A percentile compares a stretch with the other conserved stretches of the same genome.
Evolutionary conservation across 2,113 vertebrate genomes (phyloP).

Genomic region (Alaudala cheleensis): DNA sequence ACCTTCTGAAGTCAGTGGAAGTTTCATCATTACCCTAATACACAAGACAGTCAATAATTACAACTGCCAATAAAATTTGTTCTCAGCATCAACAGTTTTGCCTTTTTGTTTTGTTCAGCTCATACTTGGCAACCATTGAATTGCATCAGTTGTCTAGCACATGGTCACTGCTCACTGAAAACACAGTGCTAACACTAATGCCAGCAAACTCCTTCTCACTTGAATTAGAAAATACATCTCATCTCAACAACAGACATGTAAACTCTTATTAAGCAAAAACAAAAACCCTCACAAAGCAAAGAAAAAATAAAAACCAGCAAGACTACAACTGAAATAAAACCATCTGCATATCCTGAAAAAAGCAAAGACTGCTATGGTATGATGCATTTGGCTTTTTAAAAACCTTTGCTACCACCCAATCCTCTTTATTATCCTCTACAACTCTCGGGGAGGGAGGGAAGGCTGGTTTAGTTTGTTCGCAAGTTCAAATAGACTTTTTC

Average conservation of each 20-base stretch:
- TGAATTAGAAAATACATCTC: background rate
- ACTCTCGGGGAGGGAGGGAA: background rate
- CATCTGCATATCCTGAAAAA: background rate
- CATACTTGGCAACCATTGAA: background rate
- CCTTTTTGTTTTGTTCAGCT: background rate
- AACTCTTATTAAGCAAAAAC: background rate
- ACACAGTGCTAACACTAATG: background rate
- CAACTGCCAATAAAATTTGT: background rate
- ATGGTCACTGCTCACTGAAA: background rate
- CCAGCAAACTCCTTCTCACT: background rate
- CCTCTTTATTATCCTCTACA: background rate
- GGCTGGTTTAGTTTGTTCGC: background rate
- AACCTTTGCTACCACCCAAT: background rate
- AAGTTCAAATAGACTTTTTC: background rate
- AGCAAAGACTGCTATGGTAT: background rate
- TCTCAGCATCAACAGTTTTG: background rate
- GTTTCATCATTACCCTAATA: background rate
- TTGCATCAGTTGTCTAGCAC: background rate
- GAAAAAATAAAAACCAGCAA: rapidly evolving
- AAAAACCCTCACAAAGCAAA: background rate
- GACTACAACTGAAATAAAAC: background rate
- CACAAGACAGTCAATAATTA: background rate
- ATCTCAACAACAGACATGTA: background rate
- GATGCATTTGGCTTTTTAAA: background rate
- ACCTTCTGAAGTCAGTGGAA: background rate